Evolutionary conservation across 2,113 vertebrate species (phyloP).

Genomic region (Cinclus mexicanus): DNA sequence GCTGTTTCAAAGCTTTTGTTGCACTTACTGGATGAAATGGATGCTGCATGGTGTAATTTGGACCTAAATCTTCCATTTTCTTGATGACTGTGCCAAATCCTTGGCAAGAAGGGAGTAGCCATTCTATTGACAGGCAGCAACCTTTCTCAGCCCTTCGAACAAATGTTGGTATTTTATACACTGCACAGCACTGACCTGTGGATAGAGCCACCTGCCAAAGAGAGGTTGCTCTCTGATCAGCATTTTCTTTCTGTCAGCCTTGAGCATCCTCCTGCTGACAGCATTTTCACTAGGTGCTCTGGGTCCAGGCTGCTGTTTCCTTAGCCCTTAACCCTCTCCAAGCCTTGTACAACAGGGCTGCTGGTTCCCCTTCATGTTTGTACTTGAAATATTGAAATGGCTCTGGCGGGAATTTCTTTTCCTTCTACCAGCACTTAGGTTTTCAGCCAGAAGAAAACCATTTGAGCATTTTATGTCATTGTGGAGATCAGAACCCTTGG

Average conservation of each 20-base stretch:
- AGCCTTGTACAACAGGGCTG: neutral
- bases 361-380: neutral
- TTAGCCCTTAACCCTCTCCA: neutral
- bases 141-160: neutral
- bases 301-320: neutral
- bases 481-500: neutral
- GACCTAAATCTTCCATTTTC: neutral
- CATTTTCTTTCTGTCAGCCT: neutral
- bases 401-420: neutral
- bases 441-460: neutral
- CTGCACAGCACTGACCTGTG: neutral
- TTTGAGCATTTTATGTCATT: neutral
- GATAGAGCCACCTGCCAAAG: neutral
- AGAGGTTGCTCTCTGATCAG: neutral
- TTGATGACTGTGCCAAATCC: neutral
- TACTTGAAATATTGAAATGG: neutral
- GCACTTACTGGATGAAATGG: neutral
- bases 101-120: neutral
- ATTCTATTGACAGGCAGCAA: neutral
- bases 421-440: neutral
- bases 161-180: rapidly evolving
- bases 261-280: neutral
- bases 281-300: neutral
- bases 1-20: neutral
- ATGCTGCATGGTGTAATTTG: neutral